These are phyloP conservation scores for Drosophila subsilvestris DNA, from an alignment of 2,888 invertebrate species.

Conservation along the genomic window DNA sequence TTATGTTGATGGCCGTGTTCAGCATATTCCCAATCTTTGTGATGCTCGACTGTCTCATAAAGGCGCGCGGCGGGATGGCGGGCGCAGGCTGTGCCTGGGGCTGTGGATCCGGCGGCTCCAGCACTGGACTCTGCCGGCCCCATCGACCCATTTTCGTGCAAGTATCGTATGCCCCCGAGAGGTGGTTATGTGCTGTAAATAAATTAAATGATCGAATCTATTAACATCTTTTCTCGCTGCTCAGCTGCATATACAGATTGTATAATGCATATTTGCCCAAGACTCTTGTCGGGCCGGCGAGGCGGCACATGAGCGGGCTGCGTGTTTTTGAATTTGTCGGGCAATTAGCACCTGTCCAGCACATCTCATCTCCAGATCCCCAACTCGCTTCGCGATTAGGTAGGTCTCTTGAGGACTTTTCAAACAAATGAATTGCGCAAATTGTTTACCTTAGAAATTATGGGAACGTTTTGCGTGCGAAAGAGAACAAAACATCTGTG, in stretches of 20 bases:
- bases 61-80: slow-evolving; percentile 81
- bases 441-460: slow-evolving; percentile 44
- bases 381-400: not conserved
- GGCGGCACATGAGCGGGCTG: slow-evolving; percentile 63
- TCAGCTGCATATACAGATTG: slow-evolving; percentile 49
- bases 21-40: slow-evolving; percentile 87
- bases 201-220: slow-evolving; percentile 64
- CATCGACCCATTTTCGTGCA: slow-evolving; percentile 81
- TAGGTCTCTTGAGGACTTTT: not conserved
- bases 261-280: slow-evolving; percentile 66
- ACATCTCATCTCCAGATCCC: slow-evolving; percentile 25
- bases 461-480: slow-evolving; percentile 29
- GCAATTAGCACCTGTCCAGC: slow-evolving; percentile 70
- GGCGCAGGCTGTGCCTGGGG: slow-evolving; percentile 81
- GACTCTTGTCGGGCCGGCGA: slow-evolving; percentile 40
- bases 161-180: slow-evolving; percentile 7
- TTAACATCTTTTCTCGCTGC: slow-evolving; percentile 51
- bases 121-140: slow-evolving; percentile 83
- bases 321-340: slow-evolving; percentile 73
- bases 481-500: slow-evolving; percentile 41
- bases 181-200: slow-evolving; percentile 48
- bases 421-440: slow-evolving; percentile 50
- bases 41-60: slow-evolving; percentile 87
- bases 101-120: slow-evolving; percentile 82
- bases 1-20: slow-evolving; percentile 86